Base-by-base conservation (phyloP, 2,113 vertebrate species). In the Urocitellus parryii region DNA sequence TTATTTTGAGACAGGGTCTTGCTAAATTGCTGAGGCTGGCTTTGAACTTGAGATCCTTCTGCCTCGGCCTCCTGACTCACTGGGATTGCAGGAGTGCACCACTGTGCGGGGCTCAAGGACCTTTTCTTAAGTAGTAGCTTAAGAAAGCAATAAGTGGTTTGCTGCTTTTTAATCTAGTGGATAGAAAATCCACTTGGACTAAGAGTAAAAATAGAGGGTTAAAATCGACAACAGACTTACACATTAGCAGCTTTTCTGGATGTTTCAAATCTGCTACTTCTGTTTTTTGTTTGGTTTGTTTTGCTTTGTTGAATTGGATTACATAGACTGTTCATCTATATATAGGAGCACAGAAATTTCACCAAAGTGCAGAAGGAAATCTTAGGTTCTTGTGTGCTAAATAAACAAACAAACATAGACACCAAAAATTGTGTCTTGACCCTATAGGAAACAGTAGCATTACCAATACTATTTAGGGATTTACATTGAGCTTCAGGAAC, bases 401-500 rank as follows among this genome's bases (percentile, higher is more conserved):
- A 58, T 58, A 61, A 73, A 96, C 45, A 79, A 88, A 58, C 51
- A 61, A 73, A 95, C 51, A 79, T 3, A 32, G 18, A 61, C 24
- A 77, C 34, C 13, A 56, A 88, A 63, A 73, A 93, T 34, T 79
- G 4, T 8, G 53, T 56, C 72, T 53, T 0, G 1, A 12, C 8
- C 56, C 56, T 65, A 61, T n/a, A 34, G 84, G 63, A 87, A 68
- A 73, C n/a, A 96, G 95, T 97, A 97, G 45, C 85, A 93, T 98
- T 97, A 96, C 97, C 94, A 96, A 92, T 37, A 96, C 63, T 94
- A 76, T 89, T 79, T 96, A 85, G 77, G 88, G 93, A 86, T 39
- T 88, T 91, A 70, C 29, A 97, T 94, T 97, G 97, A 92, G 94
- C 97, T 97, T 98, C 95, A 97, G 79, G 96, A 93, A 95, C 90